These are phyloP conservation scores for Tenthredo livida DNA, from an alignment of 2,888 invertebrate species.

Conservation along the genomic window DNA sequence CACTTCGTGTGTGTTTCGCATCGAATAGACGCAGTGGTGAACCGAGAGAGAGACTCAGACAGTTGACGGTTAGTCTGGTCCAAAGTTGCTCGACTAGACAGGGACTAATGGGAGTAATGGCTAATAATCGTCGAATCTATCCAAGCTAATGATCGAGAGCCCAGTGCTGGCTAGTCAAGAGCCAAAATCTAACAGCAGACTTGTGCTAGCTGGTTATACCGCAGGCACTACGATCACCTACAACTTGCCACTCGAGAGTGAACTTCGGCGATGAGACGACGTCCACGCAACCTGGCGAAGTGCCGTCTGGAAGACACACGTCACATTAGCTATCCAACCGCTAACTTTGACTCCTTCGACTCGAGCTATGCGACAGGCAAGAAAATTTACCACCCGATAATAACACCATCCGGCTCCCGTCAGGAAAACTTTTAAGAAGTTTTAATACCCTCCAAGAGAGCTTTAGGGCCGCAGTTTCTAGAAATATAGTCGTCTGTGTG, in stretches of 20 bases:
- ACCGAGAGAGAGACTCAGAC: background rate
- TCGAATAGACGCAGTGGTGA: background rate
- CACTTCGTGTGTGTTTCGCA: background rate
- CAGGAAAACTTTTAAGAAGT: slow-evolving; percentile 71
- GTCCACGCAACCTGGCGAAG: slow-evolving; percentile 55
- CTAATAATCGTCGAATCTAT: slow-evolving; percentile 75
- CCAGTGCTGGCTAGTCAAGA: slow-evolving; percentile 7
- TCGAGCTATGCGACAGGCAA: background rate
- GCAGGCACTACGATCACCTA: slow-evolving; percentile 32
- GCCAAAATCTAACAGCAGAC: background rate
- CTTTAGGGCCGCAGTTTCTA: background rate
- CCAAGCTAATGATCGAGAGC: slow-evolving; percentile 72
- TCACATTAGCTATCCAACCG: slow-evolving; percentile 69
- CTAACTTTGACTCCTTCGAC: slow-evolving; percentile 58
- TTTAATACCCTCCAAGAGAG: slow-evolving; percentile 68
- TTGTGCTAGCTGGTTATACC: background rate
- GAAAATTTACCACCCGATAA: slow-evolving; percentile 69
- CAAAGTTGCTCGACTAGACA: slow-evolving; percentile 61
- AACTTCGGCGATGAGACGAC: slow-evolving; percentile 61
- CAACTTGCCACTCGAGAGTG: slow-evolving; percentile 72
- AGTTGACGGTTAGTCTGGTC: slow-evolving; percentile 21
- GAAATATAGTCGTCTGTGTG: slow-evolving; percentile 7
- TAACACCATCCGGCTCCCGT: slow-evolving; percentile 74
- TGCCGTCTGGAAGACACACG: slow-evolving; percentile 67
- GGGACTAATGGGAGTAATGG: slow-evolving; percentile 73